A percentile compares a stretch with the other conserved stretches of the same genome.
Conservation (phyloP, 1,140 invertebrate species). For the Elysia chlorotica region DNA sequence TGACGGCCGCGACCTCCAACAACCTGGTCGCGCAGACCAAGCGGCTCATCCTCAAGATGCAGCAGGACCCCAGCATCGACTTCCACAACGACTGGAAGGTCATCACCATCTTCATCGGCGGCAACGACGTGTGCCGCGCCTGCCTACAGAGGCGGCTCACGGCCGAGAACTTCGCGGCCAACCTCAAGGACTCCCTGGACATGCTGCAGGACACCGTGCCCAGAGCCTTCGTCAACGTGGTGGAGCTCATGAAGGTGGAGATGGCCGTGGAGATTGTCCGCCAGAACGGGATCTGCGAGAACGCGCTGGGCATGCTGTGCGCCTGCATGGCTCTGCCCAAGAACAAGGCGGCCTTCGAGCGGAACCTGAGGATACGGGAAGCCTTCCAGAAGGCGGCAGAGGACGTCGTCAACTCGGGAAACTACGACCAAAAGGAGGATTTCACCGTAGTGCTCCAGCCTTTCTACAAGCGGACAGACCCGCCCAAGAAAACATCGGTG, state of each 20-base stretch:
- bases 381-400: neutral
- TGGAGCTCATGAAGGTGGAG: too few species aligned
- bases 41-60: conserved; percentile 73
- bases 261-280: too few species aligned
- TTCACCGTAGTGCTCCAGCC: conserved; percentile 71
- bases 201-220: conserved; percentile 72
- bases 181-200: conserved; percentile 67
- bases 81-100: conserved; percentile 72
- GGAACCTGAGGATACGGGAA: too few species aligned
- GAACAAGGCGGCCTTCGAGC: too few species aligned
- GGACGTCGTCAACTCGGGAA: conserved; percentile 32
- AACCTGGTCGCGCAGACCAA: conserved; percentile 71
- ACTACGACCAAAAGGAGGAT: conserved; percentile 69
- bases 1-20: neutral
- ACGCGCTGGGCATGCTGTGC: too few species aligned
- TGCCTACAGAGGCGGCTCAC: conserved; percentile 64
- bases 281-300: too few species aligned
- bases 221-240: conserved; percentile 76
- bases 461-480: conserved; percentile 43
- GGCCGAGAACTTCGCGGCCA: conserved; percentile 69
- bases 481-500: conserved; percentile 39
- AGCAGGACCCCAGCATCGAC: conserved; percentile 64
- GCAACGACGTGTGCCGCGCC: conserved; percentile 77
- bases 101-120: conserved; percentile 81
- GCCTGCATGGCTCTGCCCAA: too few species aligned